Conservation (phyloP, 35 echinoderm and acorn worm genomes). For the Ophiothrix spiculata region DNA sequence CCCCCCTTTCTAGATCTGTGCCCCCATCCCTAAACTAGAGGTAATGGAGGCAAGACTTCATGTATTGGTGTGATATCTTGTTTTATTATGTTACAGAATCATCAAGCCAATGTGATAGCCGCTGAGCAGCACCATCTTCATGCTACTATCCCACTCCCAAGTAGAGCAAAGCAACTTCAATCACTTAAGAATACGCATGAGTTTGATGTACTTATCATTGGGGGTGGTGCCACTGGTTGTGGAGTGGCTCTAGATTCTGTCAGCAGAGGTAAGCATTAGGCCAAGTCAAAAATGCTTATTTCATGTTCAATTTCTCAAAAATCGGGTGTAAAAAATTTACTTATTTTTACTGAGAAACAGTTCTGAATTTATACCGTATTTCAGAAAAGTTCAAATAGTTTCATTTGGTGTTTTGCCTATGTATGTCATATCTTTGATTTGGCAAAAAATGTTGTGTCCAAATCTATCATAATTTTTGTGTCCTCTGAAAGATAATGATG, state of each 20-base stretch:
- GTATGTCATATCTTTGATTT: no score
- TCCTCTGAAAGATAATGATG: no score
- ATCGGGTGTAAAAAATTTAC: no score
- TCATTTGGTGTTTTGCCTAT: no score
- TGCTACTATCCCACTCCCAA: constrained; percentile 49
- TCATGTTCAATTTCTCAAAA: no score
- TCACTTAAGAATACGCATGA: constrained; percentile 76
- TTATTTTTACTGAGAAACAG: no score
- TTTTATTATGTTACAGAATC: constrained; percentile 49
- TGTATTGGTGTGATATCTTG: not conserved
- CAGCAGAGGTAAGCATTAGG: constrained; percentile 95
- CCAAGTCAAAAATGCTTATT: no score
- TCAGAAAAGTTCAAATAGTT: no score
- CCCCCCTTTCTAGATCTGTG: no score
- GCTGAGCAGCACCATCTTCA: constrained; percentile 69
- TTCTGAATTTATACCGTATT: no score
- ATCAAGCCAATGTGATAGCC: constrained; percentile 74
- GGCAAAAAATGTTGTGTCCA: no score
- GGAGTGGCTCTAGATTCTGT: constrained; percentile 91
- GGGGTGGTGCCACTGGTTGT: constrained; percentile 93
- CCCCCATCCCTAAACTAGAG: not conserved
- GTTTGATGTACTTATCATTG: constrained; percentile 90
- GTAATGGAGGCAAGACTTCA: not conserved
- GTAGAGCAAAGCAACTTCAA: constrained; percentile 83
- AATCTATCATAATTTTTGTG: no score